These are phyloP conservation scores for Chelon labrosus DNA, from an alignment of 2,797 vertebrate genomes.

Conservation along the genomic window DNA sequence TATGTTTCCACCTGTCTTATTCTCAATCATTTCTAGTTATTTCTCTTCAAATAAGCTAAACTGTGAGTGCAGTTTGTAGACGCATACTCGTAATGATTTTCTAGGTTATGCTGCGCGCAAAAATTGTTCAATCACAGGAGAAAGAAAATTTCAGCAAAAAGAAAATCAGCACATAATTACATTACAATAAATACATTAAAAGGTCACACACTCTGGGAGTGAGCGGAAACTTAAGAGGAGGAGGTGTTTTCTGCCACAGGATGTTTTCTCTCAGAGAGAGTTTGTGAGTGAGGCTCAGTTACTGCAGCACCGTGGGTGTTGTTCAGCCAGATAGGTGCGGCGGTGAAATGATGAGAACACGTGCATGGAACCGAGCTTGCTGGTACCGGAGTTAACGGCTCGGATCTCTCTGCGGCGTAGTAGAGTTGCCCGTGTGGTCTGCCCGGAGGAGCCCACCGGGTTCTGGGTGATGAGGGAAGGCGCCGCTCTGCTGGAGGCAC, in stretches of 20 bases:
- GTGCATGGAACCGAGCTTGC: constrained; percentile 17
- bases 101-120: too few relatives aligned
- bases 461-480: constrained; percentile 34
- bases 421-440: background rate
- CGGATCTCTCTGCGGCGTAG: background rate
- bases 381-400: background rate
- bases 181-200: background rate
- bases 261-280: constrained; percentile 59
- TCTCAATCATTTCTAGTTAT: too few relatives aligned
- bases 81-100: too few relatives aligned
- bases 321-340: constrained; percentile 7
- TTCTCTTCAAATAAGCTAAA: too few relatives aligned
- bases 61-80: too few relatives aligned
- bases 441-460: background rate
- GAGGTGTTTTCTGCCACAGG: constrained; percentile 63
- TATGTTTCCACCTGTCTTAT: too few relatives aligned
- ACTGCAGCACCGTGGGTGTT: constrained; percentile 53
- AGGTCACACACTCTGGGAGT: constrained; percentile 37
- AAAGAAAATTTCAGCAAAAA: too few relatives aligned
- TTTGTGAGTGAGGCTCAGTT: constrained; percentile 25
- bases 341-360: constrained; percentile 13
- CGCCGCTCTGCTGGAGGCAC: constrained; percentile 11
- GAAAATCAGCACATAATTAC: too few relatives aligned
- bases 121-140: too few relatives aligned
- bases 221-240: constrained; percentile 56